phyloP scores from a whole-genome alignment of 2,797 vertebrate species.

The Malurus leucopterus region DNA sequence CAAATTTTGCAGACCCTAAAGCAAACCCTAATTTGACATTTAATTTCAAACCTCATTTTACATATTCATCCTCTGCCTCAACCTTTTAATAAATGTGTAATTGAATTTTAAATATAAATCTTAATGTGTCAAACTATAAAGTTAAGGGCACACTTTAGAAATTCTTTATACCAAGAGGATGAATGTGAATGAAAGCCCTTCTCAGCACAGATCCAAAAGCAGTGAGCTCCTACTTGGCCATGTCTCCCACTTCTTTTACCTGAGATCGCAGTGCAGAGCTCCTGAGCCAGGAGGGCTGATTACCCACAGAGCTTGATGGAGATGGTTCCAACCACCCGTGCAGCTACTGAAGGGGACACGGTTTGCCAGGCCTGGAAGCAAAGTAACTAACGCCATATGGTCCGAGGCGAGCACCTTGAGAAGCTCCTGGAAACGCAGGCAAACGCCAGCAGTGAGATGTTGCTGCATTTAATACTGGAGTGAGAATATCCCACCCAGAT shows the following conservation, averaged over 20 bases:
- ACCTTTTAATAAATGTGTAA: background rate
- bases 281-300: background rate
- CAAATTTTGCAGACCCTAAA: slow-evolving; percentile 28
- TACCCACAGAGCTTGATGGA: background rate
- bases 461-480: rapidly evolving
- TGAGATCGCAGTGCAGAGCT: background rate
- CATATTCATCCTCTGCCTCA: background rate
- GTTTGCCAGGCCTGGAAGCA: background rate
- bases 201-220: background rate
- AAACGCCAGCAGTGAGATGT: rapidly evolving
- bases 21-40: background rate
- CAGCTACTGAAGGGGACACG: background rate
- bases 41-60: slow-evolving; percentile 15
- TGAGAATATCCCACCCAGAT: background rate
- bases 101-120: slow-evolving; percentile 19
- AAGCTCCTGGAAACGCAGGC: background rate
- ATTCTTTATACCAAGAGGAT: background rate
- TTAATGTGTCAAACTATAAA: background rate
- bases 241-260: background rate
- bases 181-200: background rate
- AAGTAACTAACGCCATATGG: background rate
- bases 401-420: background rate
- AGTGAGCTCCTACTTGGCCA: background rate
- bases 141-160: background rate
- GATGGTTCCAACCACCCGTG: background rate